Conservation (phyloP, 2,113 vertebrate genomes). For the Saguinus midas region DNA sequence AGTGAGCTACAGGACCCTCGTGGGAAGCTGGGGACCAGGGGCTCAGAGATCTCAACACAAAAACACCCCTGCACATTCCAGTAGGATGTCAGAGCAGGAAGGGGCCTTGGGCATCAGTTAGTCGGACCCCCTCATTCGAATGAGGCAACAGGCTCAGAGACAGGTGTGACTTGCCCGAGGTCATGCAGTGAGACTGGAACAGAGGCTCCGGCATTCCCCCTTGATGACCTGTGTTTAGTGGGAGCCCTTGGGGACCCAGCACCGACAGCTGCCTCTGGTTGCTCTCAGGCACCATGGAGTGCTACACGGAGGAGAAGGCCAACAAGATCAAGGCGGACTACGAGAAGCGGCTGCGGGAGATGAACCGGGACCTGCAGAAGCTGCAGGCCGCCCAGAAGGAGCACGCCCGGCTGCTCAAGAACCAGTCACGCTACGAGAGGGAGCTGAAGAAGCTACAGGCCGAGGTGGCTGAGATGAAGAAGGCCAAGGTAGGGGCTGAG, state of each 20-base stretch:
- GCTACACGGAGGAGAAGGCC: constrained; percentile 97
- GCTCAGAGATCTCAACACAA: neutral
- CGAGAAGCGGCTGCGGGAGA: constrained; percentile 96
- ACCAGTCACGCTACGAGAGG: constrained; percentile 94
- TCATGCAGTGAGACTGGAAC: neutral
- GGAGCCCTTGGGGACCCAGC: fast-evolving
- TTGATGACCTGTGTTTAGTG: fast-evolving
- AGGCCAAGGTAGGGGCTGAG: constrained; percentile 89
- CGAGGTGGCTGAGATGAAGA: constrained; percentile 98
- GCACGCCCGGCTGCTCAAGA: constrained; percentile 95
- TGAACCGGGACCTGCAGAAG: constrained; percentile 97
- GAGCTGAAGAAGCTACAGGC: constrained; percentile 96
- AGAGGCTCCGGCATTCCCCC: too few relatives aligned
- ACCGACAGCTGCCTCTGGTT: fast-evolving
- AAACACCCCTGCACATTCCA: neutral
- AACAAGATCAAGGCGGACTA: constrained; percentile 95
- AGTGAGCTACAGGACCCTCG: neutral
- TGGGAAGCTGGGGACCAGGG: neutral
- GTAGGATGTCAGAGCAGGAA: neutral
- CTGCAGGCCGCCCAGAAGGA: constrained; percentile 96
- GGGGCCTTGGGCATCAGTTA: neutral
- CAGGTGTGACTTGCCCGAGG: neutral
- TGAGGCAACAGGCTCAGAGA: neutral
- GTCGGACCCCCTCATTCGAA: neutral
- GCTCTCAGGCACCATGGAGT: constrained; percentile 92